Conservation (phyloP, 2,888 invertebrate genomes). For the Eupithecia abbreviata region DNA sequence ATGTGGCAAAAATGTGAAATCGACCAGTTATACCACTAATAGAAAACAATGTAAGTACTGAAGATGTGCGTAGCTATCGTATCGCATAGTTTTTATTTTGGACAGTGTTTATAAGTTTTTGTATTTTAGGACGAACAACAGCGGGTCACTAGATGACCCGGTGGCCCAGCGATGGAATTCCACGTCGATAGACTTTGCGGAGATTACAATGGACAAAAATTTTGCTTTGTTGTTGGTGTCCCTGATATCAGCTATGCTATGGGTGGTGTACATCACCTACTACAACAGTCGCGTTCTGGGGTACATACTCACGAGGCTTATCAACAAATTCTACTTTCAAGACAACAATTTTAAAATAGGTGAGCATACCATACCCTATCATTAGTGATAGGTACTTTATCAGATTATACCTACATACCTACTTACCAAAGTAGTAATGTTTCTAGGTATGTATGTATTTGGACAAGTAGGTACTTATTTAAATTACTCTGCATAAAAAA, state of each 20-base stretch:
- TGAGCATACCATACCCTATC: constrained; percentile 63
- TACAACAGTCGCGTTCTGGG: constrained; percentile 97
- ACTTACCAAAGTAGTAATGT: not conserved
- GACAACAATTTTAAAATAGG: constrained; percentile 95
- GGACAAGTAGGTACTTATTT: not conserved
- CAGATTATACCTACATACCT: not conserved
- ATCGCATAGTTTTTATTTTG: constrained; percentile 53
- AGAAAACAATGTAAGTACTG: constrained; percentile 67
- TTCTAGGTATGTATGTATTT: not conserved
- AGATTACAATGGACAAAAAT: constrained; percentile 90
- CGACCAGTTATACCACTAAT: constrained; percentile 50
- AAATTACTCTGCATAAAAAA: not conserved
- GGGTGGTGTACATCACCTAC: constrained; percentile 97
- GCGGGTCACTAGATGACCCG: constrained; percentile 62
- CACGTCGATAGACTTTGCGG: constrained; percentile 84
- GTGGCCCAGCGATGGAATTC: constrained; percentile 84
- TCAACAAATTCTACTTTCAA: constrained; percentile 93
- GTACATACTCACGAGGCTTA: constrained; percentile 93
- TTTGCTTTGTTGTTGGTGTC: constrained; percentile 90
- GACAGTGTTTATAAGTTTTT: constrained; percentile 45
- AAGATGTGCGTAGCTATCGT: constrained; percentile 57
- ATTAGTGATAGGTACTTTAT: constrained; percentile 34
- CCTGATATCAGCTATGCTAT: constrained; percentile 91
- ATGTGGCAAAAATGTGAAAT: constrained; percentile 67
- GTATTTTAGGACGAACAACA: constrained; percentile 68